phyloP scores from a whole-genome alignment of 2,888 invertebrate species.

The Caenorhabditis sulstoni region DNA sequence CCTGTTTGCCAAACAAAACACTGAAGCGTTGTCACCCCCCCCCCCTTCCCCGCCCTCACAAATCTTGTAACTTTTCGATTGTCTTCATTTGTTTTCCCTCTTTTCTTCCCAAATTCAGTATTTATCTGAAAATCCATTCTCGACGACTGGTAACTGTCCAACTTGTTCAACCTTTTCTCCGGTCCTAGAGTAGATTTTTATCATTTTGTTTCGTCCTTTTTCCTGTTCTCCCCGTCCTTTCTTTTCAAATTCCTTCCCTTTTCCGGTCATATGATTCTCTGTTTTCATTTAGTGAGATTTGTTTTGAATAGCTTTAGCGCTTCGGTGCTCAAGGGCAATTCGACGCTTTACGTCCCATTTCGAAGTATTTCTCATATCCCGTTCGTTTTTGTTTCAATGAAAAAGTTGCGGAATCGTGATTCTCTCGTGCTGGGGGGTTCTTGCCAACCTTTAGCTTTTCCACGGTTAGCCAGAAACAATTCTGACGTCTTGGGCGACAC shows the following conservation, averaged over 20 bases:
- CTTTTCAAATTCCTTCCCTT: constrained; percentile 26
- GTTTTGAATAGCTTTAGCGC: constrained; percentile 54
- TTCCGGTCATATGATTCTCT: constrained; percentile 43
- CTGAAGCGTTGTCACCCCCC: constrained; percentile 33
- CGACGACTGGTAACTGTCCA: constrained; percentile 38
- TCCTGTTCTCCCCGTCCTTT: constrained; percentile 1
- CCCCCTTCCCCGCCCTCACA: neutral
- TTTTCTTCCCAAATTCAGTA: neutral
- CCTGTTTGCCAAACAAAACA: constrained; percentile 37
- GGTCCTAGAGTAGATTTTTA: constrained; percentile 48
- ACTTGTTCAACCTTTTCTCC: constrained; percentile 48
- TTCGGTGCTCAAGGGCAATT: constrained; percentile 37
- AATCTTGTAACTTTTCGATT: constrained; percentile 16
- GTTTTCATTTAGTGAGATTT: constrained; percentile 25
- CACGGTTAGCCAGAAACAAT: no score
- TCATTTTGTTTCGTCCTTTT: constrained; percentile 22
- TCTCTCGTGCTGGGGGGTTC: neutral
- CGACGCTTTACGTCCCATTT: constrained; percentile 42
- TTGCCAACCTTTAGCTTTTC: neutral
- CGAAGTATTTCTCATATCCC: constrained; percentile 53
- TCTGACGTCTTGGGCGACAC: no score
- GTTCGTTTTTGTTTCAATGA: neutral
- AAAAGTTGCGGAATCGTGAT: neutral
- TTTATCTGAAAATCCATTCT: constrained; percentile 50
- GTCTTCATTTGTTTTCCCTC: constrained; percentile 6